Conservation (phyloP, 2,797 vertebrate species). For the Octomys mimax region DNA sequence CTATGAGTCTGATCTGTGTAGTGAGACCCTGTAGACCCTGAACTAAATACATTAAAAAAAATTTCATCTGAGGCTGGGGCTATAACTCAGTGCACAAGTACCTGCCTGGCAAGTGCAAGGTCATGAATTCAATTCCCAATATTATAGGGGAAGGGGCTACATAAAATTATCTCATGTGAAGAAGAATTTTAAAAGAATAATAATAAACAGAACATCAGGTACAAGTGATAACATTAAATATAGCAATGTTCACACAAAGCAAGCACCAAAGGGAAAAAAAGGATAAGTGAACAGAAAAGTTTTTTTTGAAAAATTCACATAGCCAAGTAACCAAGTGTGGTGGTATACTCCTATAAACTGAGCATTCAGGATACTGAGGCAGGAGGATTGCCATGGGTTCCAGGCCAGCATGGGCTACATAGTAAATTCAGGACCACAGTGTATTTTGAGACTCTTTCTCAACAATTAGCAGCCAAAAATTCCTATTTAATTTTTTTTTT, state of each 20-base stretch:
- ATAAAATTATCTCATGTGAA: not conserved
- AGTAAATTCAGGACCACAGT: not conserved
- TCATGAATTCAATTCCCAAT: too few species aligned
- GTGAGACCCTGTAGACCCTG: too few species aligned
- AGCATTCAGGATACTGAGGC: not conserved
- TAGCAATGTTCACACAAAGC: not conserved
- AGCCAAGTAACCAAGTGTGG: not conserved
- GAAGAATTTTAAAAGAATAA: constrained; percentile 43
- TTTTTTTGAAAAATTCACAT: not conserved
- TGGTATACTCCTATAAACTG: not conserved
- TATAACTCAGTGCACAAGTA: too few species aligned
- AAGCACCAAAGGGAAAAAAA: not conserved
- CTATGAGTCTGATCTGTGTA: too few species aligned
- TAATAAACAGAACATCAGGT: not conserved
- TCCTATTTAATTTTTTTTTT: not conserved
- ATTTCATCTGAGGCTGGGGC: too few species aligned
- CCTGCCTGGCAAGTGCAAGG: too few species aligned
- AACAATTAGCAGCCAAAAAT: not conserved
- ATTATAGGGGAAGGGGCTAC: too few species aligned
- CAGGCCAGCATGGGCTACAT: not conserved
- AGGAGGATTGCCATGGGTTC: not conserved
- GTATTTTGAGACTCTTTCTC: not conserved
- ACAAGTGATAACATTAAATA: not conserved
- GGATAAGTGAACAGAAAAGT: not conserved
- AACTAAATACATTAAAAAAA: too few species aligned